Conservation (phyloP, 2,797 vertebrate species). For the Cyprinodon diabolis region DNA sequence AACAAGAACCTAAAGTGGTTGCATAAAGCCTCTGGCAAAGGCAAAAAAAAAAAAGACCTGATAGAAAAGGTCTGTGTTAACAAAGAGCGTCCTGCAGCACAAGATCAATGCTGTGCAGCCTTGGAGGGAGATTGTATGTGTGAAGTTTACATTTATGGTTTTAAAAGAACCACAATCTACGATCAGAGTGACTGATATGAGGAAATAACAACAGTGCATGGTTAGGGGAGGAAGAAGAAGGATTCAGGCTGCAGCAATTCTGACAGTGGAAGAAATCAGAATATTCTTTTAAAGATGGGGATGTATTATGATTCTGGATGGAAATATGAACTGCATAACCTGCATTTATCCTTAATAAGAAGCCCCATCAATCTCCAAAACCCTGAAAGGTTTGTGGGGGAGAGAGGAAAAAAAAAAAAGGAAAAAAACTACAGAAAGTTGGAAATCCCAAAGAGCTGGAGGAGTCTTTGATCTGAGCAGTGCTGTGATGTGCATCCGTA, state of each 20-base stretch:
- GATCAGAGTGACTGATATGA: conserved; percentile 12
- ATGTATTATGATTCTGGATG: conserved; percentile 14
- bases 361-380: conserved; percentile 3
- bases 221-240: conserved; percentile 1
- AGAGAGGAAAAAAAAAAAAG: background rate
- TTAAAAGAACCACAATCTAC: conserved; percentile 34
- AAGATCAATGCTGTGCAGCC: conserved; percentile 66
- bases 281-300: conserved; percentile 5
- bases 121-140: conserved; percentile 30
- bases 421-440: conserved; percentile 20
- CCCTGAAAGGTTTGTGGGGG: conserved; percentile 25
- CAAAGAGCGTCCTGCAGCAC: conserved; percentile 79
- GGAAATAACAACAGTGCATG: conserved; percentile 11
- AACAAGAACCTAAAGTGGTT: conserved; percentile 74
- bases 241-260: conserved; percentile 25
- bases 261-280: conserved; percentile 21
- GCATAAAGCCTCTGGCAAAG: conserved; percentile 68
- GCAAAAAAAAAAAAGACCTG: conserved; percentile 67
- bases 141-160: conserved; percentile 26
- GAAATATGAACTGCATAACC: conserved; percentile 7
- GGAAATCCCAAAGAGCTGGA: conserved; percentile 53
- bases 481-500: conserved; percentile 39
- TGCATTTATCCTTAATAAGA: conserved; percentile 10
- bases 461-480: conserved; percentile 45
- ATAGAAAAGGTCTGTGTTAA: conserved; percentile 79